These are phyloP conservation scores for Hydroisotoma schaefferi DNA, from an alignment of 2,888 invertebrate species.

Conservation along the genomic window DNA sequence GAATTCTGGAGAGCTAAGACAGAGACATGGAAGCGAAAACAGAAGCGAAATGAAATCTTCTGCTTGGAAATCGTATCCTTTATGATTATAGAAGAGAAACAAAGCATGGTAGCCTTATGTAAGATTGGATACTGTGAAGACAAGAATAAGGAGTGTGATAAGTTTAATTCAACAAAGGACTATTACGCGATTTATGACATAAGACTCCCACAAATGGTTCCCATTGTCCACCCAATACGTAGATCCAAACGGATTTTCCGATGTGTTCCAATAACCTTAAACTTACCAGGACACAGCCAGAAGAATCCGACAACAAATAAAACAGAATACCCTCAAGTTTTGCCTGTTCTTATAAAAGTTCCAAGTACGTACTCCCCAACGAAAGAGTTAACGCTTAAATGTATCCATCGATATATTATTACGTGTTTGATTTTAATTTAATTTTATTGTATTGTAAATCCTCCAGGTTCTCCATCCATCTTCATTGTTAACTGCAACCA, in stretches of 20 bases:
- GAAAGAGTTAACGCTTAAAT: no score
- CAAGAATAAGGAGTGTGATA: no score
- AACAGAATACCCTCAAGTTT: background rate
- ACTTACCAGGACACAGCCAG: conserved; percentile 2
- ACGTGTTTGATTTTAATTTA: no score
- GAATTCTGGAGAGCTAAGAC: background rate
- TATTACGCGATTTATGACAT: conserved; percentile 17
- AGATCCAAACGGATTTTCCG: conserved; percentile 26
- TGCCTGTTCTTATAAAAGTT: background rate
- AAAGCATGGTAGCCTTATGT: conserved; percentile 12
- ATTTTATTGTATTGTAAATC: no score
- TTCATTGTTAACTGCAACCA: conserved; percentile 26
- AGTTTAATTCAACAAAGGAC: no score
- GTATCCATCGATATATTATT: no score
- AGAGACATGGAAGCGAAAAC: background rate
- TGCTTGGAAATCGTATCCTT: conserved; percentile 18
- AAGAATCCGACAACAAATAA: background rate
- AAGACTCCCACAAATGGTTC: background rate
- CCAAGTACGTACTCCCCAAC: no score
- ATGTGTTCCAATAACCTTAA: conserved; percentile 13
- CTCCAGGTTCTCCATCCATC: conserved; percentile 9
- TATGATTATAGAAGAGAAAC: conserved; percentile 15
- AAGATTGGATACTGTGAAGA: conserved; percentile 2
- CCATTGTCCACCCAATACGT: background rate
- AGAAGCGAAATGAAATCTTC: conserved; percentile 4